phyloP scores from a whole-genome alignment of 1,140 invertebrate species.

The Eueides isabella region DNA sequence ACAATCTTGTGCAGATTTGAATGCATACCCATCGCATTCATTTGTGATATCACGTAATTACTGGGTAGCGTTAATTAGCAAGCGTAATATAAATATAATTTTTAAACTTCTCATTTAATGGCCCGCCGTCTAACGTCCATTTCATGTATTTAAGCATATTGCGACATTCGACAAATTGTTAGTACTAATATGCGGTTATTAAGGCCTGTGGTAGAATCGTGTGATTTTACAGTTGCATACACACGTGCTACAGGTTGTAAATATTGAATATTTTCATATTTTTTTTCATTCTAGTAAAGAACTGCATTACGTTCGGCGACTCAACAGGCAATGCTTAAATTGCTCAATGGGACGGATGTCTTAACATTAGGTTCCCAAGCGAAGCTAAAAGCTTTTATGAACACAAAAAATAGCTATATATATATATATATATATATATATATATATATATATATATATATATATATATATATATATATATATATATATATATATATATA shows the following conservation, averaged over 20 bases:
- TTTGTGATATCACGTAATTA: not conserved
- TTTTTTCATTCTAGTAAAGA: too few species aligned
- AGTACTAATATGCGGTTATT: not conserved
- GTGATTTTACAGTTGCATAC: not conserved
- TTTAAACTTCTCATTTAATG: constrained; percentile 6
- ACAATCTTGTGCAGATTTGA: too few species aligned
- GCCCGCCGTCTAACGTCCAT: constrained; percentile 16
- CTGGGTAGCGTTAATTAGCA: not conserved
- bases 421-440: too few species aligned
- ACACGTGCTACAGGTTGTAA: not conserved
- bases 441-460: too few species aligned
- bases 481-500: too few species aligned
- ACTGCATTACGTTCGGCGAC: too few species aligned
- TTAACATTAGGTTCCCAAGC: too few species aligned
- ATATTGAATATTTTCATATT: not conserved
- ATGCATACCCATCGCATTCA: not conserved
- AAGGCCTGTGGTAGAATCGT: constrained; percentile 7
- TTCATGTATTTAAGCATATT: constrained; percentile 18
- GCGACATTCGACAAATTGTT: constrained; percentile 28
- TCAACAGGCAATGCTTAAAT: too few species aligned
- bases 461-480: too few species aligned
- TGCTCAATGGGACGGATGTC: too few species aligned
- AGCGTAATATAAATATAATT: not conserved
- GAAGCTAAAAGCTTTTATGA: too few species aligned
- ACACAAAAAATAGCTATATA: too few species aligned